phyloP scores from a whole-genome alignment of 2,888 invertebrate species.

The Drosophila acutilabella region DNA sequence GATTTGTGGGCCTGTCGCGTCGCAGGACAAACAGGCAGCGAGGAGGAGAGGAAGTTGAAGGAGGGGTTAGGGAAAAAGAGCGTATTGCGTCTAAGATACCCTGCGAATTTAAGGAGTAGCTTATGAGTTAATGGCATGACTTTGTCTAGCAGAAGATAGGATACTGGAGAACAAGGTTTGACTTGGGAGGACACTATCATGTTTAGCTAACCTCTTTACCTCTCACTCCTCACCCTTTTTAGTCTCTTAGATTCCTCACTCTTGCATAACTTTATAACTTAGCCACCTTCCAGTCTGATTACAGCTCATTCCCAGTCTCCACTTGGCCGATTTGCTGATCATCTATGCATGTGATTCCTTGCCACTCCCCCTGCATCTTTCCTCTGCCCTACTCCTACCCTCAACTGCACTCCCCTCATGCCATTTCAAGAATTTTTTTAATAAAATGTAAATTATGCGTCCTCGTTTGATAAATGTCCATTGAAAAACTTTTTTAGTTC shows the following conservation, averaged over 20 bases:
- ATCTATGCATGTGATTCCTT: neutral
- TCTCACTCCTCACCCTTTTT: too few relatives aligned
- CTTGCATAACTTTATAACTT: too few relatives aligned
- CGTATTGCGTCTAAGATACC: slow-evolving; percentile 7
- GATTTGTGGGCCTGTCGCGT: slow-evolving; percentile 63
- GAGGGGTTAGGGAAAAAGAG: neutral
- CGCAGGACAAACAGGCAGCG: slow-evolving; percentile 15
- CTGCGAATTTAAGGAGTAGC: neutral
- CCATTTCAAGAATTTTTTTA: slow-evolving; percentile 61
- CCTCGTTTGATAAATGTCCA: slow-evolving; percentile 74
- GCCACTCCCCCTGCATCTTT: neutral
- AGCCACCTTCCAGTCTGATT: neutral
- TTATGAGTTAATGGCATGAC: neutral
- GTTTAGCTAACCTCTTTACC: too few relatives aligned
- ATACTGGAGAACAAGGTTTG: too few relatives aligned
- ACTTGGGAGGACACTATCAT: too few relatives aligned
- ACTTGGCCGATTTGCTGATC: slow-evolving; percentile 7
- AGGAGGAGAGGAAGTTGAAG: neutral
- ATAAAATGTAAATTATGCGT: slow-evolving; percentile 78
- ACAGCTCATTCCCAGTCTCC: slow-evolving; percentile 24
- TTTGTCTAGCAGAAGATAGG: too few relatives aligned
- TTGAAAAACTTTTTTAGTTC: slow-evolving; percentile 72
- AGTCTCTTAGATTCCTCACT: too few relatives aligned
- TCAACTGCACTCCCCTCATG: slow-evolving; percentile 14
- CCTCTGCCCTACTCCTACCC: neutral